Evolutionary conservation across 1,140 invertebrate genomes (phyloP).

Genomic region (Trichonephila clavipes): DNA sequence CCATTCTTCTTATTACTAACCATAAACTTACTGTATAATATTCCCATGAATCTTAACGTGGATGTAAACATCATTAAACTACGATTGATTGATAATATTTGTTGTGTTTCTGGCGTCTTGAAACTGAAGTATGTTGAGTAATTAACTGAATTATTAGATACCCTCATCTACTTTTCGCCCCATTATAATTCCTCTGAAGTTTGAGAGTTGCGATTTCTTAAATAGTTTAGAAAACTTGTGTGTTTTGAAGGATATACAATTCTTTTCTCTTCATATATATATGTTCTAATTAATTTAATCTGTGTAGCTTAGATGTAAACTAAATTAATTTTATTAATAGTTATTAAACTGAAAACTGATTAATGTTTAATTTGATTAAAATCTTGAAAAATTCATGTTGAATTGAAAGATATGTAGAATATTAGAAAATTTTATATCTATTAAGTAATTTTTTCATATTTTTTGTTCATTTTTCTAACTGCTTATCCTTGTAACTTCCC

Average conservation of each 20-base stretch:
- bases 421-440: too few relatives aligned
- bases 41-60: not conserved
- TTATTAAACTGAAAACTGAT: not conserved
- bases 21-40: too few relatives aligned
- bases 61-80: not conserved
- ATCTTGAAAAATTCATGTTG: too few relatives aligned
- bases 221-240: not conserved
- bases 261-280: not conserved
- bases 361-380: too few relatives aligned
- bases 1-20: too few relatives aligned
- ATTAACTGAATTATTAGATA: constrained; percentile 30
- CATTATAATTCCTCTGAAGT: not conserved
- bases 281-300: not conserved
- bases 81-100: constrained; percentile 3
- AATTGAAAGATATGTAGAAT: too few relatives aligned
- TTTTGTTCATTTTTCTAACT: too few relatives aligned
- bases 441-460: too few relatives aligned
- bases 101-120: not conserved
- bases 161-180: not conserved
- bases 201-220: not conserved
- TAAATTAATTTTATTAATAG: not conserved
- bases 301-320: not conserved
- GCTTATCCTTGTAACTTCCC: too few relatives aligned
- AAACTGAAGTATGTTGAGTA: not conserved
- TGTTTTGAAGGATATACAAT: not conserved